Percentiles rank a stretch among this genome's conserved stretches.
Conservation (phyloP, 1,140 invertebrate genomes). For the Adoxophyes honmai region DNA sequence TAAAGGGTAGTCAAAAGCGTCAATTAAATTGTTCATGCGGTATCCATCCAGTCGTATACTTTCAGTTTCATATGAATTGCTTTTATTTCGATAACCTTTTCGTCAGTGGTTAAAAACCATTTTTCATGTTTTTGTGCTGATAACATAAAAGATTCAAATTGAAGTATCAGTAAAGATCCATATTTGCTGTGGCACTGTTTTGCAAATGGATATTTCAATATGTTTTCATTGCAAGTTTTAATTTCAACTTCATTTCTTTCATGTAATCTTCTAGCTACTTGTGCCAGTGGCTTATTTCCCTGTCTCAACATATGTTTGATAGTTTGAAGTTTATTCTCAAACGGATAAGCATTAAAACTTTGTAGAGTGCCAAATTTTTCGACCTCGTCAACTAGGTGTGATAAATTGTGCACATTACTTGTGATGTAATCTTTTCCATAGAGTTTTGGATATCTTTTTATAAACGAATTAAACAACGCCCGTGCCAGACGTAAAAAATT, state of each 20-base stretch:
- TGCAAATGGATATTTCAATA: too few relatives aligned
- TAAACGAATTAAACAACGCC: conserved; percentile 16
- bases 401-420: conserved; percentile 34
- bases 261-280: conserved; percentile 27
- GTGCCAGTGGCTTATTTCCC: conserved; percentile 27
- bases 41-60: too few relatives aligned
- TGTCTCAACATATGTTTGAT: conserved; percentile 31
- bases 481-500: conserved; percentile 24
- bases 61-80: too few relatives aligned
- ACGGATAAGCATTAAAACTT: conserved; percentile 31
- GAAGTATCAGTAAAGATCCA: too few relatives aligned
- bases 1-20: too few relatives aligned
- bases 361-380: conserved; percentile 30
- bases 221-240: too few relatives aligned
- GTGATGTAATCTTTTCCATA: conserved; percentile 34
- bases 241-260: conserved; percentile 16
- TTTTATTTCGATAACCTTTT: too few relatives aligned
- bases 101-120: too few relatives aligned
- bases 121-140: too few relatives aligned
- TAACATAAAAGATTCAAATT: too few relatives aligned
- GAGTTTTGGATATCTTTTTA: conserved; percentile 19
- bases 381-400: conserved; percentile 34
- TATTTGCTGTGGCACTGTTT: too few relatives aligned
- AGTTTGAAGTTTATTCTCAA: conserved; percentile 30
- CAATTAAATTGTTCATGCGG: too few relatives aligned